Percentiles rank a stretch among this genome's conserved stretches.
These are phyloP conservation scores for Antrozous pallidus DNA, from an alignment of 2,797 vertebrate species.

Conservation along the genomic window DNA sequence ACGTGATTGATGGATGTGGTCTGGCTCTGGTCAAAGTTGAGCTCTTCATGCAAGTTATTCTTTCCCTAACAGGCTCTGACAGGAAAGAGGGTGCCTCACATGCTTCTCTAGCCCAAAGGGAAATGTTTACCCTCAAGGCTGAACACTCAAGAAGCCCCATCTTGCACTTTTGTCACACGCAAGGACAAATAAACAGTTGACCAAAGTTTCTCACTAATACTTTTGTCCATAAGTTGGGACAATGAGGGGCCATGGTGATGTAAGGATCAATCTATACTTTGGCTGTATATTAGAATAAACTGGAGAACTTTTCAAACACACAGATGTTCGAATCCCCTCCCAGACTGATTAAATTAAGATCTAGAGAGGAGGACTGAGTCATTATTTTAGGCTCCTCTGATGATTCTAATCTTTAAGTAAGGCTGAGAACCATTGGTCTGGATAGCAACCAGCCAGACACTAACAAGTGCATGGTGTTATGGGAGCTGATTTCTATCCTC, in stretches of 20 bases:
- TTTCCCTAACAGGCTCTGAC: constrained; percentile 54
- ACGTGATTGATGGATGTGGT: constrained; percentile 72
- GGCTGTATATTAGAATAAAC: neutral
- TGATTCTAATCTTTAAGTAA: constrained; percentile 41
- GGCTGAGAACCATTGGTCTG: neutral
- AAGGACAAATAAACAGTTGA: constrained; percentile 74
- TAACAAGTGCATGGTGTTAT: neutral
- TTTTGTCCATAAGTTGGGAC: neutral
- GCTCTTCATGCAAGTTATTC: constrained; percentile 38
- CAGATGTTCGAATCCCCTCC: neutral
- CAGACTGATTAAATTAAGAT: neutral
- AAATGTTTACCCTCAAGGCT: constrained; percentile 57
- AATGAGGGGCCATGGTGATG: neutral
- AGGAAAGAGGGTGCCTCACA: constrained; percentile 23
- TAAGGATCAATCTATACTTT: neutral
- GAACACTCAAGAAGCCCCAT: constrained; percentile 21
- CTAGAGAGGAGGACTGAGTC: neutral
- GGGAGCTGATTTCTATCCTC: neutral
- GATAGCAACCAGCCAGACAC: neutral
- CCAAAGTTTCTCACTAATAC: constrained; percentile 73
- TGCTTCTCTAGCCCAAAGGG: constrained; percentile 30
- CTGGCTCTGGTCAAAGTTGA: constrained; percentile 65
- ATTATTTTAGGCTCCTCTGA: constrained; percentile 69
- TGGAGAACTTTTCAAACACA: neutral
- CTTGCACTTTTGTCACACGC: neutral